Evolutionary conservation across 2,113 vertebrate species (phyloP).

Genomic region (Pandion haliaetus): DNA sequence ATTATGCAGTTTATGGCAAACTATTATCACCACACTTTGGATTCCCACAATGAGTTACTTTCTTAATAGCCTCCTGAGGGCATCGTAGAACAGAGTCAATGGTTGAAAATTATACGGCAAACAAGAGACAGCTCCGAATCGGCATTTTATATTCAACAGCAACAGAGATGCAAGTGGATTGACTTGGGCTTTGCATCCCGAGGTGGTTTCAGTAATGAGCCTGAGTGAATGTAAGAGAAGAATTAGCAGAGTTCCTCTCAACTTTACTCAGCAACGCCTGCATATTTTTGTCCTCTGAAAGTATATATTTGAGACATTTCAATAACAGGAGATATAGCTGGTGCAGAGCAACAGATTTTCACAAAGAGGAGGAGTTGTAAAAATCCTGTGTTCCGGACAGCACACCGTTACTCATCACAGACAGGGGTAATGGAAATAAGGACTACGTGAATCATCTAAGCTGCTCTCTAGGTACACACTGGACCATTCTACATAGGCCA

Average conservation of each 20-base stretch:
- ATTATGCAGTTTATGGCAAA: not conserved
- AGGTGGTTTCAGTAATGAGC: not conserved
- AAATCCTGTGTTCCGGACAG: not conserved
- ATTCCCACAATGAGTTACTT: constrained; percentile 6
- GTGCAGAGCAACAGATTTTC: not conserved
- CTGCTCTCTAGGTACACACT: not conserved
- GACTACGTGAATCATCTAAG: not conserved
- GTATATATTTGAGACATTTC: not conserved
- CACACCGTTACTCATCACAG: not conserved
- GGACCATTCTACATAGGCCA: not conserved
- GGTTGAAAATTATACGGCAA: not conserved
- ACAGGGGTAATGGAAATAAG: not conserved
- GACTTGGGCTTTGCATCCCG: not conserved
- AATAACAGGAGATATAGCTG: constrained; percentile 32
- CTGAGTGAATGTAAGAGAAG: not conserved
- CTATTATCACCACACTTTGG: not conserved
- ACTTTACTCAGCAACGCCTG: not conserved
- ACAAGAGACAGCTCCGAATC: not conserved
- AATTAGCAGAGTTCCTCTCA: constrained; percentile 19
- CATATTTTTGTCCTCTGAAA: not conserved
- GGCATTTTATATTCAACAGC: constrained; percentile 14
- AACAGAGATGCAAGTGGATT: constrained; percentile 19
- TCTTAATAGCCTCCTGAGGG: constrained; percentile 16
- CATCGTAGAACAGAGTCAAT: constrained; percentile 16
- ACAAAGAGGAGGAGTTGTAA: not conserved